A percentile compares a stretch with the other conserved stretches of the same genome.
Evolutionary conservation across 1,140 invertebrate species (phyloP).

Genomic region (Eurytemora carolleeae): DNA sequence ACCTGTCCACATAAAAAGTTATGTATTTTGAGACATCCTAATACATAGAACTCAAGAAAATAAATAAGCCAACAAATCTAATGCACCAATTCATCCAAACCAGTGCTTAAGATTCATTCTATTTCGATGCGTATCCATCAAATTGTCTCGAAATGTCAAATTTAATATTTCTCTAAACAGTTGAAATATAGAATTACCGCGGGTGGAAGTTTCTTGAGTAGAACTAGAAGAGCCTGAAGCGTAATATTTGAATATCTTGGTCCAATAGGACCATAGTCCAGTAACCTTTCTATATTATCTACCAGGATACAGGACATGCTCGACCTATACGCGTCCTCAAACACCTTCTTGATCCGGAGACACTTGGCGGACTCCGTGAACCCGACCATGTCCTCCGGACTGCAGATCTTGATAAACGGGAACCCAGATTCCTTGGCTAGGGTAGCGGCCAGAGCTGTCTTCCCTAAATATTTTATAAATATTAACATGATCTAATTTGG

Average conservation of each 20-base stretch:
- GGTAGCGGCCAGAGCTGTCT: constrained; percentile 83
- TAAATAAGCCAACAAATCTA: too few species aligned
- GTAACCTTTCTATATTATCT: neutral
- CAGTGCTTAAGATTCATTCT: too few species aligned
- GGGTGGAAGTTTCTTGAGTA: neutral
- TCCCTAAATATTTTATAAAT: too few species aligned
- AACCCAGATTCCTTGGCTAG: constrained; percentile 90
- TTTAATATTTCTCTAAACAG: too few species aligned
- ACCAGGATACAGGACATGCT: neutral
- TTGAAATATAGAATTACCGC: too few species aligned
- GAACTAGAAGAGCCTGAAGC: neutral
- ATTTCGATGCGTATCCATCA: too few species aligned
- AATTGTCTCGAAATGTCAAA: too few species aligned
- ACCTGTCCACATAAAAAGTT: too few species aligned
- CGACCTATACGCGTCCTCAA: constrained; percentile 80
- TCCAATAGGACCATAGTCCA: neutral
- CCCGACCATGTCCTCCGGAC: constrained; percentile 94
- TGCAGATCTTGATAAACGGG: constrained; percentile 92
- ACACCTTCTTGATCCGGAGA: constrained; percentile 57
- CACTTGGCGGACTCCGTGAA: constrained; percentile 90
- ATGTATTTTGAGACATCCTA: too few species aligned
- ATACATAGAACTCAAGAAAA: too few species aligned
- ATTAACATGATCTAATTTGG: too few species aligned
- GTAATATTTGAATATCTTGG: neutral
- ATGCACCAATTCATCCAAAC: too few species aligned